Percentiles rank a stretch among this genome's conserved stretches.
Evolutionary conservation across 2,888 invertebrate genomes (phyloP).

Genomic region (Drosophila basisetae): DNA sequence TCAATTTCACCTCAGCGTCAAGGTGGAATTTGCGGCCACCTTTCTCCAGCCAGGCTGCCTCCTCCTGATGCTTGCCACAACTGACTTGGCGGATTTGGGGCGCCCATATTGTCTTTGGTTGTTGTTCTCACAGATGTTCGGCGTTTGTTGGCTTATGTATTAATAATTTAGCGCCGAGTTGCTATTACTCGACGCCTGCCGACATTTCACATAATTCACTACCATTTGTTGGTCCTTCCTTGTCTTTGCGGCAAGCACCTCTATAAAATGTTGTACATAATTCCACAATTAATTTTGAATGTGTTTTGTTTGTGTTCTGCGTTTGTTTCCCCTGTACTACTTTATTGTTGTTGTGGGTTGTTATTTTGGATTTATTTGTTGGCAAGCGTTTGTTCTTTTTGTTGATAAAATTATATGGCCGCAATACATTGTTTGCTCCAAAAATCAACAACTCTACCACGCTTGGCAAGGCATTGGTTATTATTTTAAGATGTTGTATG

Average conservation of each 20-base stretch:
- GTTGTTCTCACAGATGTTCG: conserved; percentile 60
- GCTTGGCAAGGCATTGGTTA: not conserved
- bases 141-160: conserved; percentile 62
- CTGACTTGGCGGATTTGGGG: conserved; percentile 63
- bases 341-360: conserved; percentile 8
- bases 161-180: conserved; percentile 71
- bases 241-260: conserved; percentile 42
- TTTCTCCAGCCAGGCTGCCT: not conserved
- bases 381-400: not conserved
- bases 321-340: conserved; percentile 1
- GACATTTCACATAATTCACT: conserved; percentile 71
- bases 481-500: not conserved
- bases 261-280: conserved; percentile 53
- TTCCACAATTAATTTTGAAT: conserved; percentile 54
- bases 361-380: conserved; percentile 18
- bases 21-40: conserved; percentile 44
- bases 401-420: not conserved
- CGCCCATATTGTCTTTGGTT: conserved; percentile 32
- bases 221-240: conserved; percentile 41
- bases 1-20: conserved; percentile 43
- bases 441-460: no score
- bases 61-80: conserved; percentile 3
- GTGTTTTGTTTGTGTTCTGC: conserved; percentile 14
- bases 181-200: conserved; percentile 69
- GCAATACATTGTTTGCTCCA: not conserved